Base-by-base conservation (phyloP, 2,797 vertebrate genomes). In the Syngnathus rostellatus region DNA sequence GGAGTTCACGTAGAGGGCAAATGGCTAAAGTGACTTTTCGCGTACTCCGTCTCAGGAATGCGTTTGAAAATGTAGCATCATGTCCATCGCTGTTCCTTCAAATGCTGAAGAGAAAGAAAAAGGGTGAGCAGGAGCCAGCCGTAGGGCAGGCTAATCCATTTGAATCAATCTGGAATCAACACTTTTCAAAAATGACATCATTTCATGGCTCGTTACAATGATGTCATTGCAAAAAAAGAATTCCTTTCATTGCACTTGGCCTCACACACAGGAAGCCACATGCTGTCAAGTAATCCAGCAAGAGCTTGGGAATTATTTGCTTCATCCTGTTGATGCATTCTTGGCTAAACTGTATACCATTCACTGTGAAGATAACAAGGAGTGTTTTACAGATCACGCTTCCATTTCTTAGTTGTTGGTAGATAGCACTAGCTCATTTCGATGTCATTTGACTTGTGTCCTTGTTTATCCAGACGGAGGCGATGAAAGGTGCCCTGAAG, bases 401-500 rank as follows among this genome's bases (percentile, higher is more conserved):
- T 46, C 11, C 12, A 16, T 21, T 41, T 39, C 12, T 12, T 41
- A 5, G 51, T 53, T 61, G 39, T 41, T 61, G 41, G 17, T 21
- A 41, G 41, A 25, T 21, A 41, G 5, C 39, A 14, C 4, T 21
- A 23, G 59, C 12, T 61, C 39, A 43, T 61, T 41, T 61, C 21
- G 21, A 23, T 31, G 41, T 66, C 69, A 76, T 78, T 72, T 43
- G 75, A 54, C 80, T 72, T 83, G 45, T 79, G 69, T 74, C 7
- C 25, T 31, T 77, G 57, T 79, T 69, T 4, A 78, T 86, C 80
- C 85, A 99, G 97, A 91, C 93, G 39, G 92, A 93, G 85, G 88
- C 82, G 64, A 92, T 97, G 91, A 94, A 90, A 85, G 86, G 61
- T 64, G 91, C 86, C 12, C 77, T 99, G 78, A 89, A 92, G 80